Conservation (phyloP, 2,888 invertebrate genomes). For the Protonemura montana region DNA sequence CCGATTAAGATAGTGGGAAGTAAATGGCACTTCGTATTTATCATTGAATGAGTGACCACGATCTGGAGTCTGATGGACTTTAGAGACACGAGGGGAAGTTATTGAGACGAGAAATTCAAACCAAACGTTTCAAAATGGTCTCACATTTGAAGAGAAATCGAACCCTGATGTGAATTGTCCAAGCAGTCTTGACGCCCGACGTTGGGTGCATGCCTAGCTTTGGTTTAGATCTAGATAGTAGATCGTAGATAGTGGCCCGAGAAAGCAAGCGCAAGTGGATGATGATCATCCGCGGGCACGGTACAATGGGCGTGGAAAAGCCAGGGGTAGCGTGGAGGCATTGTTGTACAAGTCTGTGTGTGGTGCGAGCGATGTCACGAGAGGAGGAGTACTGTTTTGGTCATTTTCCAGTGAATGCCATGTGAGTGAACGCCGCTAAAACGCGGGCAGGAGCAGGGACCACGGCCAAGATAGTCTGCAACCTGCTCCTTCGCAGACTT, state of each 20-base stretch:
- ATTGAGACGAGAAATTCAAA: background rate
- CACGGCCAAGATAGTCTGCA: too few species aligned
- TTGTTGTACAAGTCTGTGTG: background rate
- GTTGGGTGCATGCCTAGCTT: background rate
- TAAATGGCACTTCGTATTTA: conserved; percentile 12
- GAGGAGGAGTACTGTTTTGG: background rate
- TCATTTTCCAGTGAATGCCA: background rate
- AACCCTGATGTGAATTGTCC: background rate
- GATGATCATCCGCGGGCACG: background rate
- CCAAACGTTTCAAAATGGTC: background rate
- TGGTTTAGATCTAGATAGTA: background rate
- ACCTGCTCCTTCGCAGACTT: too few species aligned
- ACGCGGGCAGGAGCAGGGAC: too few species aligned
- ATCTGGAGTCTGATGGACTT: background rate
- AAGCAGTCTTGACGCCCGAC: background rate
- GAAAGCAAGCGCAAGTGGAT: background rate
- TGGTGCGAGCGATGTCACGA: background rate
- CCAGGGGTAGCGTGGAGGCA: background rate
- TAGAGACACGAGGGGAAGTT: background rate
- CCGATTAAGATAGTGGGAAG: background rate
- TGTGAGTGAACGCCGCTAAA: background rate
- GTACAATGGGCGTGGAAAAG: background rate
- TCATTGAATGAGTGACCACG: background rate
- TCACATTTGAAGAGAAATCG: background rate
- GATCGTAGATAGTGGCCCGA: background rate